phyloP scores from a whole-genome alignment of 1,140 invertebrate genomes.

The Pseudomyrmex concolor region DNA sequence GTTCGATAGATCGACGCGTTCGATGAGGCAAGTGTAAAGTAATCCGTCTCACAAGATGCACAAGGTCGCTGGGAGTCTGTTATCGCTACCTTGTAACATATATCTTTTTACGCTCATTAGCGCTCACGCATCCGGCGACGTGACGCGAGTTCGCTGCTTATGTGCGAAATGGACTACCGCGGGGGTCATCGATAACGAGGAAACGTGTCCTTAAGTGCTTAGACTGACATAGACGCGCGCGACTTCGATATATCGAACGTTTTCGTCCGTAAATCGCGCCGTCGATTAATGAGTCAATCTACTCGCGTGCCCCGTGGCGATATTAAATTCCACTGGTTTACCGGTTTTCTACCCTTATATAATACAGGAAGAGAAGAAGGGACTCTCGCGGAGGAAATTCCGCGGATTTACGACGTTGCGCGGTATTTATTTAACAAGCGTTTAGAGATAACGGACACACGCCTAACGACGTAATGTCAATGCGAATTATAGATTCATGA shows the following conservation, averaged over 20 bases:
- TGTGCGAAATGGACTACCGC: constrained; percentile 14
- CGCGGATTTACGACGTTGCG: neutral
- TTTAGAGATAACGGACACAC: neutral
- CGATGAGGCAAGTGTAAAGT: constrained; percentile 38
- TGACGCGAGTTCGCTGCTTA: constrained; percentile 46
- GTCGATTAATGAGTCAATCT: constrained; percentile 38
- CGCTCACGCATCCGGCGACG: constrained; percentile 29
- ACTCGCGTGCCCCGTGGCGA: neutral
- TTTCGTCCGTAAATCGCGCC: constrained; percentile 3
- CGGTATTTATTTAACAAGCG: neutral
- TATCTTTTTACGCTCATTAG: constrained; percentile 69
- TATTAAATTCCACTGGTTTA: constrained; percentile 43
- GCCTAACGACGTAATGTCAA: constrained; percentile 9
- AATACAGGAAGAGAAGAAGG: constrained; percentile 17
- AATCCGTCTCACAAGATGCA: constrained; percentile 54
- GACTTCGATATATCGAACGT: constrained; percentile 11
- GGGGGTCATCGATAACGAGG: constrained; percentile 57
- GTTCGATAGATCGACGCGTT: neutral
- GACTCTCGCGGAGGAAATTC: constrained; percentile 7
- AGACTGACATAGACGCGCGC: constrained; percentile 25
- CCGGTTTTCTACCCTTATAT: constrained; percentile 21
- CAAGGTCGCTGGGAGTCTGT: constrained; percentile 57
- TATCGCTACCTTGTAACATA: constrained; percentile 72
- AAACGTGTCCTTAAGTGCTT: constrained; percentile 39
- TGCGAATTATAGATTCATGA: constrained; percentile 29